These are phyloP conservation scores for Microplitis manilae DNA, from an alignment of 2,888 invertebrate genomes.

Conservation along the genomic window DNA sequence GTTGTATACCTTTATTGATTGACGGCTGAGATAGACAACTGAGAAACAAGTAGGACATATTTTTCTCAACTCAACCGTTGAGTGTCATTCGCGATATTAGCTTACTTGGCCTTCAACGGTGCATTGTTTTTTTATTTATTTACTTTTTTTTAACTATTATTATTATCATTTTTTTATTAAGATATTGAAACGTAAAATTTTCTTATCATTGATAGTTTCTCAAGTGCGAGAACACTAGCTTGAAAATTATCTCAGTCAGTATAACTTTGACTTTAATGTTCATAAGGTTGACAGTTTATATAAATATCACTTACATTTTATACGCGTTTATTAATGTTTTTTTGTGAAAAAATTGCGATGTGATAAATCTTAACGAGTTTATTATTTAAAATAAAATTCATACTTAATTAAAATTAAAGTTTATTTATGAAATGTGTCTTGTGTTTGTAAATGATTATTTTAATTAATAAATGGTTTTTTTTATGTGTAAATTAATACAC, in stretches of 20 bases:
- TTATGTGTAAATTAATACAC: neutral
- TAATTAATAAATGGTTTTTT: neutral
- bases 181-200: slow-evolving; percentile 34
- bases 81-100: neutral
- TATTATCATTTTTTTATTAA: slow-evolving; percentile 12
- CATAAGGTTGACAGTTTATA: neutral
- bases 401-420: neutral
- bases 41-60: neutral
- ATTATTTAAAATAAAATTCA: no score
- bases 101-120: neutral
- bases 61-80: neutral
- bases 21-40: neutral
- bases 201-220: slow-evolving; percentile 42
- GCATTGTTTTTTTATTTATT: neutral
- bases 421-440: neutral
- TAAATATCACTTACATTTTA: neutral
- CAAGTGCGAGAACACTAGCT: slow-evolving; percentile 29
- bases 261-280: slow-evolving; percentile 27
- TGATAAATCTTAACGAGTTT: no score
- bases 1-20: neutral
- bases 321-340: no score
- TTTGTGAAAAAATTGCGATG: no score
- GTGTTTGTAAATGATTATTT: neutral
- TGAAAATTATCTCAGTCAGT: slow-evolving; percentile 37
- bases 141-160: slow-evolving; percentile 18